phyloP scores from a whole-genome alignment of 1,140 invertebrate species.

The Hyposmocoma kahamanoa region DNA sequence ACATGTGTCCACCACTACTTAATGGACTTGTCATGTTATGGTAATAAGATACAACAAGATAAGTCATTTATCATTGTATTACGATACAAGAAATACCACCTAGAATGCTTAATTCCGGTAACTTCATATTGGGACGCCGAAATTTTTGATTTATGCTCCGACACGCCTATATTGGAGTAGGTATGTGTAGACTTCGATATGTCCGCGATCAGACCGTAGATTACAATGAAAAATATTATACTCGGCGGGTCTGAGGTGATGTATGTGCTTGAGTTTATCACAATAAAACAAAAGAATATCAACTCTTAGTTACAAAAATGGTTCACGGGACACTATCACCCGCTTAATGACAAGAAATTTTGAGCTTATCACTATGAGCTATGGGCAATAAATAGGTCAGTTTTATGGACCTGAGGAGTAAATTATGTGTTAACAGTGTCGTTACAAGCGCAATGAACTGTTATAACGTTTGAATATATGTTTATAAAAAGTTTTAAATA shows the following conservation, averaged over 20 bases:
- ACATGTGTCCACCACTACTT: conserved; percentile 41
- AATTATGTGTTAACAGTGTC: conserved; percentile 45
- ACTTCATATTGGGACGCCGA: conserved; percentile 37
- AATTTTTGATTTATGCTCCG: conserved; percentile 53
- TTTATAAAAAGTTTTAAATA: background rate
- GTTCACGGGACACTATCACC: conserved; percentile 22
- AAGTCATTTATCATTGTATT: conserved; percentile 59
- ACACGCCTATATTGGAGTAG: conserved; percentile 15
- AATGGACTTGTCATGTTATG: conserved; percentile 72
- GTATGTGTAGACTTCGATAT: conserved; percentile 16
- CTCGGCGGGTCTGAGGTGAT: conserved; percentile 18
- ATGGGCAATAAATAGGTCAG: conserved; percentile 60
- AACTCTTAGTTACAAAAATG: background rate
- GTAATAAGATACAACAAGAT: conserved; percentile 47
- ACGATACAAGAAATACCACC: conserved; percentile 34
- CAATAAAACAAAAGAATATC: conserved; percentile 28
- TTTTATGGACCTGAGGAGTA: conserved; percentile 50
- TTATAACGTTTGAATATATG: background rate
- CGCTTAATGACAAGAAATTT: conserved; percentile 59
- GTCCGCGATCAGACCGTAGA: conserved; percentile 31
- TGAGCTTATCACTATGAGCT: conserved; percentile 50
- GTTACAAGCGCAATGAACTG: conserved; percentile 43
- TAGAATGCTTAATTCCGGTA: conserved; percentile 42
- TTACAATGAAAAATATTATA: conserved; percentile 48
- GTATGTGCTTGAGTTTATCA: conserved; percentile 27